Percentiles rank a stretch among this genome's conserved stretches.
Conservation (phyloP, 1,140 invertebrate genomes). For the Pantala flavescens region DNA sequence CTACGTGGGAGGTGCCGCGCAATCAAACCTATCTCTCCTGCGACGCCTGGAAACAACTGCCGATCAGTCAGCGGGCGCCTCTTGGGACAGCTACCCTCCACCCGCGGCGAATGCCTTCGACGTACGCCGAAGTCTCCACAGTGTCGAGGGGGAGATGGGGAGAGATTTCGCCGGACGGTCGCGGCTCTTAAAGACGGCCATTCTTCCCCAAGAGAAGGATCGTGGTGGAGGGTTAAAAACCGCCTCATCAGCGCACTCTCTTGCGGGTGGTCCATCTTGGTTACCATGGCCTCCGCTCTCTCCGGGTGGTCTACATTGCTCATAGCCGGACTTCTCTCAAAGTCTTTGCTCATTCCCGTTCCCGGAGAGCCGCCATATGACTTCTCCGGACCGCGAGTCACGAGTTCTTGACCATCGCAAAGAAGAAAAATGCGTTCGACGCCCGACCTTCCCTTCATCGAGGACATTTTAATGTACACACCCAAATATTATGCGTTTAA, state of each 20-base stretch:
- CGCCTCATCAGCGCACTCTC: not conserved
- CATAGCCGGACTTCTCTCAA: not conserved
- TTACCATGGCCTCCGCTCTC: not conserved
- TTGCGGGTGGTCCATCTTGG: not conserved
- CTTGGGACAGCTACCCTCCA: not conserved
- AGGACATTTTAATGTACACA: not conserved
- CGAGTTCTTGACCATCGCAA: not conserved
- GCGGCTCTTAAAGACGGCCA: not conserved
- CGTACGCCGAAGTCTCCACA: too few species aligned
- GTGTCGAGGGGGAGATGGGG: not conserved
- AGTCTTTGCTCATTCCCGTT: too few species aligned
- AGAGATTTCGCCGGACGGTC: not conserved
- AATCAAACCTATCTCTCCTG: not conserved
- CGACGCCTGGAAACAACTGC: slow-evolving; percentile 2
- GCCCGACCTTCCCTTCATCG: not conserved
- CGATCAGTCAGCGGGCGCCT: slow-evolving; percentile 5
- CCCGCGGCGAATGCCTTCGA: not conserved
- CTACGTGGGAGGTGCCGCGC: not conserved
- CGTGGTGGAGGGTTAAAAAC: not conserved
- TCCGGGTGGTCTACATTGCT: not conserved
- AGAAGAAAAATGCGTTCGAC: too few species aligned
- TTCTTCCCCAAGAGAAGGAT: not conserved
- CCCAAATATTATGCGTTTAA: not conserved
- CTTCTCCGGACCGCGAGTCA: not conserved
- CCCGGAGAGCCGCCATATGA: too few species aligned